Base-by-base conservation (phyloP, 2,797 vertebrate genomes). In the Fistularia tabacaria region DNA sequence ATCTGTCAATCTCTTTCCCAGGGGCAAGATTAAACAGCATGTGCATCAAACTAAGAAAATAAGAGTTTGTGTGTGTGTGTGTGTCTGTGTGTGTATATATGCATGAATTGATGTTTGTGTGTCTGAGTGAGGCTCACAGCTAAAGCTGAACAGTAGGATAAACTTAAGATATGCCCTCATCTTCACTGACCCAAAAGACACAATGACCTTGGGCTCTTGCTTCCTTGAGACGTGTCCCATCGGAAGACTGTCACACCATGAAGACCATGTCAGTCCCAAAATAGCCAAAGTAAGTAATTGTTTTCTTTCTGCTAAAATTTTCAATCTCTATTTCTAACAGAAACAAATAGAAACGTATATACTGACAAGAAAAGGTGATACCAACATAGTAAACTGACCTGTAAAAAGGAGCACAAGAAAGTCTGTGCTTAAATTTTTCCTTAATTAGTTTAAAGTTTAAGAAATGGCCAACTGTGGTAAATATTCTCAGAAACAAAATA, bases 251-350 rank as follows among this genome's bases (percentile, higher is more conserved):
- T 79, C 65, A 71, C 68, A 71, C 75, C 59, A 42, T 79, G 81
- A 59, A 74, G 69, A 69, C 72, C 46, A 64, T 85, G 83, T 82
- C 70, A 67, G 80, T 81, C 73, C 82, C 73, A 74, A 66, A 87
- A 83, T 72, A 86, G 83, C 71, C 5, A 25, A 74, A 78, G 59
- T 69, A 53, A 50, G 71, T 79, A 83, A 86, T 82, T 71, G 73
- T 78, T 80, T 85, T 88, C 81, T 81, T 76, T 25, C 25, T 25
- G 25, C 25, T 25, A 25, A 25, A 25, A 25, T 25, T 25, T 25
- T 5, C n/a, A n/a, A n/a, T 25, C 2, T 5, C 25, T 5, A 25
- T 25, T 25, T 25, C 25, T 25, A 25, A 3, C 25, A 25, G 2
- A 25, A 5, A 2, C 5, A n/a, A n/a, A 25, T 25, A 5, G 25